Percentiles rank a stretch among this genome's conserved stretches.
These are phyloP conservation scores for Melanotaenia parkinsoni DNA, from an alignment of 2,797 vertebrate genomes.

Conservation along the genomic window DNA sequence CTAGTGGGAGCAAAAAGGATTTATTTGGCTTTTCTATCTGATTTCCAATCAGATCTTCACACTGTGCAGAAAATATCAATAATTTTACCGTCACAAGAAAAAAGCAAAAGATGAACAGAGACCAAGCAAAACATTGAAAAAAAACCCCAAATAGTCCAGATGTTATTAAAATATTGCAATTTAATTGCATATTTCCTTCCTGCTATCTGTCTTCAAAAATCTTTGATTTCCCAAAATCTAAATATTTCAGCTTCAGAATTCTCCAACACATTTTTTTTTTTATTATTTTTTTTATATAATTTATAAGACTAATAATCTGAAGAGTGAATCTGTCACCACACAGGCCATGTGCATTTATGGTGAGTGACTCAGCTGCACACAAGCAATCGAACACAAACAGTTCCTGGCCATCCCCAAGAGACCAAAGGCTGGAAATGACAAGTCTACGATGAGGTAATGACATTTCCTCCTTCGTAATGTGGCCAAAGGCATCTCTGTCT, in stretches of 20 bases:
- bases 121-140: background rate
- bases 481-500: slow-evolving; percentile 63
- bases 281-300: background rate
- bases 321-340: slow-evolving; percentile 2
- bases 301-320: slow-evolving; percentile 15
- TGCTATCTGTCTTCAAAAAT: background rate
- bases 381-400: slow-evolving; percentile 29
- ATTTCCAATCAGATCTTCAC: slow-evolving; percentile 25
- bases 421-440: slow-evolving; percentile 70
- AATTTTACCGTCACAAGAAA: slow-evolving; percentile 23
- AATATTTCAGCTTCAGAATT: background rate
- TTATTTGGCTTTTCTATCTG: slow-evolving; percentile 8
- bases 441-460: slow-evolving; percentile 74
- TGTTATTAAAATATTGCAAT: background rate
- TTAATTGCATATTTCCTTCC: background rate
- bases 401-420: slow-evolving; percentile 48
- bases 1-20: slow-evolving; percentile 54
- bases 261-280: background rate
- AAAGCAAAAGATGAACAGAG: background rate
- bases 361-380: slow-evolving; percentile 25
- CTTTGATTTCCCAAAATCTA: background rate
- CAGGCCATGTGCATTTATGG: slow-evolving; percentile 24
- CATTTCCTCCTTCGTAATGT: slow-evolving; percentile 72
- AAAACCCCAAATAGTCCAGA: background rate
- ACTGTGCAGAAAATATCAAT: slow-evolving; percentile 25